Percentiles rank a stretch among this genome's conserved stretches.
Conservation (phyloP, 2,888 invertebrate species). For the Tineola bisselliella region DNA sequence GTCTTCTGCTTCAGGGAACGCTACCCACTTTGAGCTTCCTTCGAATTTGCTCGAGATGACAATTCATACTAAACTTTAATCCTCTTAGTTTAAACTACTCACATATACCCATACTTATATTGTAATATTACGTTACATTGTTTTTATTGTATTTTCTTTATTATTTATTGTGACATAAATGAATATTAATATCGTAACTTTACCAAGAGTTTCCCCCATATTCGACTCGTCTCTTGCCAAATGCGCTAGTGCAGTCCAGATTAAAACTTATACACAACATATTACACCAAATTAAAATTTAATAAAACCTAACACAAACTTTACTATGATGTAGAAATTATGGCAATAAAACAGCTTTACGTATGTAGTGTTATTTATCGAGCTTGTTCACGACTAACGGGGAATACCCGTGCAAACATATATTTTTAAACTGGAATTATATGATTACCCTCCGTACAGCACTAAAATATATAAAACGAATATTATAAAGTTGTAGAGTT, state of each 20-base stretch:
- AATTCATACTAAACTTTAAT: constrained; percentile 22
- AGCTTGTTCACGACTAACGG: too few relatives aligned
- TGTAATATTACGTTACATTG: not conserved
- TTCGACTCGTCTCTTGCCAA: not conserved
- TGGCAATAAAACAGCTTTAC: too few relatives aligned
- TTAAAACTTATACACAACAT: not conserved
- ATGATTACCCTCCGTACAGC: too few relatives aligned
- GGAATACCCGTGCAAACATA: too few relatives aligned
- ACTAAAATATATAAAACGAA: too few relatives aligned
- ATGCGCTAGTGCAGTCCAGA: not conserved
- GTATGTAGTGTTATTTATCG: too few relatives aligned
- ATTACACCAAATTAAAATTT: too few relatives aligned
- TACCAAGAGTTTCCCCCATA: not conserved
- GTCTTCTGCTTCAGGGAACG: constrained; percentile 38
- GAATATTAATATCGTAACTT: not conserved
- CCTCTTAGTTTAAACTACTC: not conserved
- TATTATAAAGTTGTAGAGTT: too few relatives aligned
- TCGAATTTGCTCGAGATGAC: constrained; percentile 32
- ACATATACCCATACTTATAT: not conserved
- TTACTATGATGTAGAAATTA: too few relatives aligned
- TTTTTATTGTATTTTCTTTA: not conserved
- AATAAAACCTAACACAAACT: too few relatives aligned
- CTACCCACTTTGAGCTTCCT: constrained; percentile 20
- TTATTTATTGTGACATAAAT: not conserved
- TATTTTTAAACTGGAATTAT: too few relatives aligned